phyloP scores from a whole-genome alignment of 2,113 vertebrate genomes.

The Chlorodrepanis virens region DNA sequence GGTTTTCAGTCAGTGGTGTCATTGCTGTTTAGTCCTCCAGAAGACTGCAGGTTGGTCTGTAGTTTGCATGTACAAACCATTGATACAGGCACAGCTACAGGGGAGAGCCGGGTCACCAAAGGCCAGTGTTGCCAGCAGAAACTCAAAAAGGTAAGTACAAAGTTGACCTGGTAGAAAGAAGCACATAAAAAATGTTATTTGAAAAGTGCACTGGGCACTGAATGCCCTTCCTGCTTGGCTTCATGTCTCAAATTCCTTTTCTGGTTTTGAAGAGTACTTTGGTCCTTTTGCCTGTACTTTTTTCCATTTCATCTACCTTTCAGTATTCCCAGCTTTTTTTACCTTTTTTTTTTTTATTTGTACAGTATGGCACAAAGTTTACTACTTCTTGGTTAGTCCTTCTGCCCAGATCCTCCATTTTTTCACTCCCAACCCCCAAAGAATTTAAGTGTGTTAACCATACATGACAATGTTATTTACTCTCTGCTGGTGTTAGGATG shows the following conservation, averaged over 20 bases:
- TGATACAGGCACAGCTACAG: not conserved
- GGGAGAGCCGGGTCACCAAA: not conserved
- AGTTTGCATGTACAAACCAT: not conserved
- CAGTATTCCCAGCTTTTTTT: not conserved
- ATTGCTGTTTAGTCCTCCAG: not conserved
- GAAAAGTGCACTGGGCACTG: not conserved
- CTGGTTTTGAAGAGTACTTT: not conserved
- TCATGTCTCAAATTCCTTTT: not conserved
- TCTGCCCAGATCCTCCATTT: not conserved
- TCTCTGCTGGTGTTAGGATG: not conserved
- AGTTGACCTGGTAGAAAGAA: not conserved
- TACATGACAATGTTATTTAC: not conserved
- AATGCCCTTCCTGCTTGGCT: not conserved
- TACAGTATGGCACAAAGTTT: not conserved
- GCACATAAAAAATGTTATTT: not conserved
- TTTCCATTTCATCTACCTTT: not conserved
- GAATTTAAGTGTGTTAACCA: not conserved
- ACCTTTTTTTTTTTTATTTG: rapidly evolving
- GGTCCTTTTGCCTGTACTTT: not conserved
- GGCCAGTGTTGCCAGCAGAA: not conserved
- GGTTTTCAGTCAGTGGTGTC: not conserved
- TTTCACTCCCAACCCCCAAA: not conserved
- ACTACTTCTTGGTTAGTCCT: not conserved
- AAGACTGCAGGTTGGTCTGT: not conserved
- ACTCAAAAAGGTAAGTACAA: not conserved